Percentiles rank a stretch among this genome's conserved stretches.
Evolutionary conservation across 2,797 vertebrate species (phyloP).

Genomic region (Oreortyx pictus): DNA sequence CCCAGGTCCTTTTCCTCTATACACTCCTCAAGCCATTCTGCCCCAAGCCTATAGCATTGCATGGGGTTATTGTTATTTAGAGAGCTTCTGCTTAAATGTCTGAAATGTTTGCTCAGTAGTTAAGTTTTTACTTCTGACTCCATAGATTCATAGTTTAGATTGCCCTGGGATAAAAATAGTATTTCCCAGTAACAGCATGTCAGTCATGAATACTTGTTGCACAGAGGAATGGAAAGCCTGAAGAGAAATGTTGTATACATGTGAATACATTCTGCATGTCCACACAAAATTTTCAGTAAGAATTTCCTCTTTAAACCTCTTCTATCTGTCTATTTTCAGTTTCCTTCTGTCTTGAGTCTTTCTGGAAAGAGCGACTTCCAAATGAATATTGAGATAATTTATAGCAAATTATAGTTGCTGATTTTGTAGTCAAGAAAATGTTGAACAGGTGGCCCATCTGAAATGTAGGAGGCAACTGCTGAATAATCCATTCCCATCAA

Average conservation of each 20-base stretch:
- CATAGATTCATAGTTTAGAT: not conserved
- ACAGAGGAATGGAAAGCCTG: not conserved
- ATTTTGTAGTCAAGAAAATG: not conserved
- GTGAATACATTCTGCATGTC: not conserved
- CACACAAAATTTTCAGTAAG: not conserved
- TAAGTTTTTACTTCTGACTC: not conserved
- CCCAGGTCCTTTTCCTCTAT: no score
- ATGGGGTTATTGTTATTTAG: no score
- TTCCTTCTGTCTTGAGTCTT: not conserved
- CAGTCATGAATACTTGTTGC: not conserved
- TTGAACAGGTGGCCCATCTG: not conserved
- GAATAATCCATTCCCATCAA: not conserved
- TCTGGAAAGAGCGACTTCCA: not conserved
- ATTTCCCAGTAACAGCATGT: not conserved
- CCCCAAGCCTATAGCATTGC: no score
- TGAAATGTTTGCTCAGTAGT: not conserved
- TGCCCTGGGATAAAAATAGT: not conserved
- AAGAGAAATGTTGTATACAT: not conserved
- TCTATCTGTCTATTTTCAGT: not conserved
- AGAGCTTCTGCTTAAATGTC: not conserved
- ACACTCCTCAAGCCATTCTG: no score
- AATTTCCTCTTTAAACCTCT: not conserved
- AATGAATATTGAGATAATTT: not conserved
- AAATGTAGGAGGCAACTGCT: not conserved
- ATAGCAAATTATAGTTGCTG: not conserved